Base-by-base conservation (phyloP, 2,888 invertebrate species). In the Heteropelma amictum region DNA sequence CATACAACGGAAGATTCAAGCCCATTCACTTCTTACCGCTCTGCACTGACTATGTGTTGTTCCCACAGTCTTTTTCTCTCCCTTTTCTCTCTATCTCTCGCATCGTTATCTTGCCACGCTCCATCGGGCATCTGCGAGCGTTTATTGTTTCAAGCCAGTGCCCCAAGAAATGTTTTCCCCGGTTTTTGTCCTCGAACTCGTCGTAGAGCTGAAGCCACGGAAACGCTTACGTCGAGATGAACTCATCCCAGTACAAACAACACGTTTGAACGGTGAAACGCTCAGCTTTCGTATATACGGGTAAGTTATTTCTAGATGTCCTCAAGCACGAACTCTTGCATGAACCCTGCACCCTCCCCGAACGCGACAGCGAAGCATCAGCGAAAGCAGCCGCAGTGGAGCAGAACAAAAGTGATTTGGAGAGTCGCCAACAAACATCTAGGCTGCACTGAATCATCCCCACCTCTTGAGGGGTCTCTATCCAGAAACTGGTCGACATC, bases 321-420 rank as follows among this genome's bases (percentile, higher is more conserved):
- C 33, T 33, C 28, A 33, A 14, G 51, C 51, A 51, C 19, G 64
- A 53, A 64, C 51, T 51, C 64, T 64, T 30, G 40, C 51, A 51
- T 38, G 51, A 58, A 45, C 35, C 47, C n/a, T n/a, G n/a, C n/a
- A n/a, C n/a, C n/a, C n/a, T 33, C 35, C 40, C 63, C 38, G 38
- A 67, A 67, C 40, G 67, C 61, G 45, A 64, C 51, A 74, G 53
- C 42, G 53, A 38, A 64, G 53, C 51, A 65, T 60, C 61, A 63
- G 71, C 71, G 69, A 30, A 42, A 63, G 64, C 63, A 69, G 26
- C 53, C 42, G 74, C 70, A 73, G 23, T 56, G 33, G 49, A 70
- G 72, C 76, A 60, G 49, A 65, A 61, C 61, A 63, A 53, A 86
- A 86, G 85, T 86, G 84, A 87, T 87, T 87, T 87, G 87, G 87